Conservation (phyloP, 1,140 invertebrate species). For the Atta colombica region DNA sequence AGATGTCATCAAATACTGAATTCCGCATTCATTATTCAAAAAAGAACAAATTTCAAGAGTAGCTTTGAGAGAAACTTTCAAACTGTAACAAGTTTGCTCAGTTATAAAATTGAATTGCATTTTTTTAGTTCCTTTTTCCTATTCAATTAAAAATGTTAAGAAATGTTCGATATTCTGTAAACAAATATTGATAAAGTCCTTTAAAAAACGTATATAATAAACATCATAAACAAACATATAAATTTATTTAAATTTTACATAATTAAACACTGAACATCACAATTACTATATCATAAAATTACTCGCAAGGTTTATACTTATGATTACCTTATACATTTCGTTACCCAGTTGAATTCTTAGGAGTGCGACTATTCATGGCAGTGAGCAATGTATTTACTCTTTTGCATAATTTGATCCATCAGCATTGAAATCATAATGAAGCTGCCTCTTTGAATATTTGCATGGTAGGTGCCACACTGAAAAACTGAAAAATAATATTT, state of each 20-base stretch:
- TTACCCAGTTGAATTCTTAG: conserved; percentile 26
- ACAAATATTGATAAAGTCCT: neutral
- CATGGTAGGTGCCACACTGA: conserved; percentile 45
- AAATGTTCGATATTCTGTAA: conserved; percentile 3
- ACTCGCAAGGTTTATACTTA: neutral
- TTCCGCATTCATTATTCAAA: no score
- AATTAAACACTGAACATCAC: no score
- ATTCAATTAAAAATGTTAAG: neutral
- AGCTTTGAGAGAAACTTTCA: no score
- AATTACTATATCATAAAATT: neutral
- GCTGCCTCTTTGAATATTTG: conserved; percentile 18
- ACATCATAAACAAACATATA: neutral
- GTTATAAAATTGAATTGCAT: no score
- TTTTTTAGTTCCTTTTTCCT: neutral
- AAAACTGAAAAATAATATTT: conserved; percentile 47
- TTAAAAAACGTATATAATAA: neutral
- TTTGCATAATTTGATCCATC: conserved; percentile 48
- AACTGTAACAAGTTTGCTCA: no score
- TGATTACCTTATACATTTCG: conserved; percentile 17
- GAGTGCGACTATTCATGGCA: conserved; percentile 61
- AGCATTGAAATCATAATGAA: conserved; percentile 34
- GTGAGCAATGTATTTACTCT: conserved; percentile 52
- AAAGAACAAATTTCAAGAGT: no score
- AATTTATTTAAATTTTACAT: neutral
- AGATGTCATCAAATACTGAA: no score